Evolutionary conservation across 37 sponge, comb jelly and placozoan species (phyloP).

Genomic region (Crambe crambe): DNA sequence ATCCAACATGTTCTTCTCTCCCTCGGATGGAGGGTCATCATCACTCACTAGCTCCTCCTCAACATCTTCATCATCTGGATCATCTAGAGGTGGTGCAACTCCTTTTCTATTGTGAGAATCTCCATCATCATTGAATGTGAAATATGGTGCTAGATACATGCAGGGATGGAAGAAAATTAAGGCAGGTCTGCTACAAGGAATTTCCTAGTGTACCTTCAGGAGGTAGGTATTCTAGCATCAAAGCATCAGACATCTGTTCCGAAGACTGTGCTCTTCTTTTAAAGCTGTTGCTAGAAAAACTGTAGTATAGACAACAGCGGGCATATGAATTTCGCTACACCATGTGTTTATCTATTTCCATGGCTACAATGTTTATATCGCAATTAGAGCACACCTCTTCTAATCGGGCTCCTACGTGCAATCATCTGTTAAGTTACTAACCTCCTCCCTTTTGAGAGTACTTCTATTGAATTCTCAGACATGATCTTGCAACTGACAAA

Average conservation of each 20-base stretch:
- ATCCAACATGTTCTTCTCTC: neutral
- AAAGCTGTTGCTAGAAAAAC: too few relatives aligned
- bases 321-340: neutral
- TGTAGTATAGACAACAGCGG: too few relatives aligned
- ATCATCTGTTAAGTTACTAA: neutral
- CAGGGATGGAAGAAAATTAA: too few relatives aligned
- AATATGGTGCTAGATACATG: slow-evolving; percentile 14
- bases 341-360: slow-evolving; percentile 4
- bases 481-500: neutral
- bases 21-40: neutral
- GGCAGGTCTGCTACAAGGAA: neutral
- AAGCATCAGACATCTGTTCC: too few relatives aligned
- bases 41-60: neutral
- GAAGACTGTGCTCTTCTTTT: slow-evolving; percentile 26
- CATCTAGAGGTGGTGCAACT: neutral
- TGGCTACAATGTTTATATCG: neutral
- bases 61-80: neutral
- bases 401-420: neutral
- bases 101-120: neutral
- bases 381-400: neutral
- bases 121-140: neutral
- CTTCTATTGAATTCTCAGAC: slow-evolving; percentile 32
- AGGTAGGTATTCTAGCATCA: slow-evolving; percentile 44
- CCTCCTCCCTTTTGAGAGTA: slow-evolving; percentile 32
- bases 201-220: slow-evolving; percentile 27